Evolutionary conservation across 2,113 vertebrate species (phyloP).

Genomic region (Nymphicus hollandicus): DNA sequence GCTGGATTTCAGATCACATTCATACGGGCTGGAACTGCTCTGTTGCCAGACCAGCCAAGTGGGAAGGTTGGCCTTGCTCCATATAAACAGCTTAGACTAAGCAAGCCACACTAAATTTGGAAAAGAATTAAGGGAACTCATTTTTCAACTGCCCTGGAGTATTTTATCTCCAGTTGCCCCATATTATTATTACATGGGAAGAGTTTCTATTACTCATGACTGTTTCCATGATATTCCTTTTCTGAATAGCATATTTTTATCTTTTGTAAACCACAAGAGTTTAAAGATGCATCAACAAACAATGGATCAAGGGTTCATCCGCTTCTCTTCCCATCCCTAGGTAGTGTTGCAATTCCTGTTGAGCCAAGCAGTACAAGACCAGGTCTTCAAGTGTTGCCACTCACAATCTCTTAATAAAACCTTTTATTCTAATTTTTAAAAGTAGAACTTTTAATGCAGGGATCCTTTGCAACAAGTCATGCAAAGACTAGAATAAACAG

Average conservation of each 20-base stretch:
- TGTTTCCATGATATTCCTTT: slow-evolving; percentile 12
- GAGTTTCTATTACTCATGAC: not conserved
- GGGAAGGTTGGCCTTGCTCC: not conserved
- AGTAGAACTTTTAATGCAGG: not conserved
- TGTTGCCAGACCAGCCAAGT: not conserved
- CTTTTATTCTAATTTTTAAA: not conserved
- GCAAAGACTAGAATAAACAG: not conserved
- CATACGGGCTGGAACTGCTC: not conserved
- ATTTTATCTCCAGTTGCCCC: not conserved
- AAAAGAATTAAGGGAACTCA: slow-evolving; percentile 24
- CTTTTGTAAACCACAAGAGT: not conserved
- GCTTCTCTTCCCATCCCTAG: not conserved
- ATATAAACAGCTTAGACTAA: slow-evolving; percentile 34
- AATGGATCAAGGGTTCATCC: not conserved
- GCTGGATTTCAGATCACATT: not conserved
- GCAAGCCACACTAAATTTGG: slow-evolving; percentile 39
- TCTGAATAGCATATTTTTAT: not conserved
- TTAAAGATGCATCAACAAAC: not conserved
- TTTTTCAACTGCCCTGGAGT: slow-evolving; percentile 11
- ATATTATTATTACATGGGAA: not conserved
- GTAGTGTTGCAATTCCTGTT: not conserved
- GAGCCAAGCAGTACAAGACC: fast-evolving
- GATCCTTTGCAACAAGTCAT: not conserved
- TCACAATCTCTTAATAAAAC: not conserved
- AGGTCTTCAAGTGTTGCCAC: not conserved